Evolutionary conservation across 2,888 invertebrate species (phyloP).

Genomic region (Loripinus fragilis): DNA sequence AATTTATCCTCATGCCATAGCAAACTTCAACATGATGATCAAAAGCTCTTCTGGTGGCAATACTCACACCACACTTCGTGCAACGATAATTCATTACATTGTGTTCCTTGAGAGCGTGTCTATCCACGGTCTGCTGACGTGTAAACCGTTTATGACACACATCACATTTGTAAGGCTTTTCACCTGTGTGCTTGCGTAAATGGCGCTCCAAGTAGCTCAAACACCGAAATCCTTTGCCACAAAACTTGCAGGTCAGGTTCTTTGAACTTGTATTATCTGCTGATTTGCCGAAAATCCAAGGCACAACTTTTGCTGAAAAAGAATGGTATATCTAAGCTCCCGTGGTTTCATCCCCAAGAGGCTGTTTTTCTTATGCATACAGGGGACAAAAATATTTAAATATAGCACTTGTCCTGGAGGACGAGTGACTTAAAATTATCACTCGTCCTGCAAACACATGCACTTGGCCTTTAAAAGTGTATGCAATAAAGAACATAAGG

Average conservation of each 20-base stretch:
- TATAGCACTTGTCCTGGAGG: no score
- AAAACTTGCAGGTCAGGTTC: slow-evolving; percentile 22
- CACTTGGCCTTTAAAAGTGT: no score
- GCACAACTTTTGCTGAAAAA: no score
- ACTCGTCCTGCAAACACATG: no score
- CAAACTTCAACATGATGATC: background rate
- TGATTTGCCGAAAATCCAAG: no score
- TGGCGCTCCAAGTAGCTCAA: slow-evolving; percentile 35
- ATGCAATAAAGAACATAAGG: no score
- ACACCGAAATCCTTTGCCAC: slow-evolving; percentile 25
- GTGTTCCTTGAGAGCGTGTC: slow-evolving; percentile 15
- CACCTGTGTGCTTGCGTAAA: slow-evolving; percentile 29
- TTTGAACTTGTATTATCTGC: no score
- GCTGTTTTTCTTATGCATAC: no score
- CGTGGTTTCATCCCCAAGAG: no score
- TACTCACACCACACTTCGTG: background rate
- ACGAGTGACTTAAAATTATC: no score
- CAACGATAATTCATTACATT: background rate
- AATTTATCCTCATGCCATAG: background rate
- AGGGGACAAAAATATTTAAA: no score
- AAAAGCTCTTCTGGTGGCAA: background rate
- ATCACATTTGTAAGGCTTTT: slow-evolving; percentile 26
- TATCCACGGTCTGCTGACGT: slow-evolving; percentile 18
- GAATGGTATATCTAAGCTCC: no score
- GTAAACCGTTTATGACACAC: slow-evolving; percentile 30